phyloP scores from a whole-genome alignment of 2,113 vertebrate species.

The Chiloscyllium plagiosum region DNA sequence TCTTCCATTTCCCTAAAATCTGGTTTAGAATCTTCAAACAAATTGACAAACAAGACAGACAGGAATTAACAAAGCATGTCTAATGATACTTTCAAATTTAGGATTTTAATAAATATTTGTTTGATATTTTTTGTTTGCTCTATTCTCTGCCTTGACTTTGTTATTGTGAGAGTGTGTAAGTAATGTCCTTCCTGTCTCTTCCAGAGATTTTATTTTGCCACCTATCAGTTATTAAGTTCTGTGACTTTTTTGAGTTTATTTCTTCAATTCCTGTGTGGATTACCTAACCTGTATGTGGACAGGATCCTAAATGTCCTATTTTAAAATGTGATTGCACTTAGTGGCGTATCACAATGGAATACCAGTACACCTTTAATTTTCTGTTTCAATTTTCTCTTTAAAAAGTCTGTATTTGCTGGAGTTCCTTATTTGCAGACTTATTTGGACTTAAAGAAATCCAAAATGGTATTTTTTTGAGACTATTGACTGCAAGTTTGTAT shows the following conservation, averaged over 20 bases:
- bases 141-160: background rate
- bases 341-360: background rate
- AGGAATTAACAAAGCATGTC: background rate
- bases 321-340: background rate
- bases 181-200: background rate
- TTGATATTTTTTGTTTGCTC: background rate
- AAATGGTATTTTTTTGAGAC: background rate
- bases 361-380: background rate
- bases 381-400: background rate
- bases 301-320: slow-evolving; percentile 5
- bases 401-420: background rate
- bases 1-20: background rate
- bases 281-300: background rate
- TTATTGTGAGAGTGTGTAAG: background rate
- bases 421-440: background rate
- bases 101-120: background rate
- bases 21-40: background rate
- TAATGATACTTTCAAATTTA: background rate
- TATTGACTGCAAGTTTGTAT: too few species aligned
- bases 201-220: background rate
- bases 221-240: background rate
- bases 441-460: background rate
- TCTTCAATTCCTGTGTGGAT: background rate
- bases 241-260: background rate
- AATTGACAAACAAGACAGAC: background rate